Base-by-base conservation (phyloP, 2,888 invertebrate species). In the Archaeoteleia sp. region DNA sequence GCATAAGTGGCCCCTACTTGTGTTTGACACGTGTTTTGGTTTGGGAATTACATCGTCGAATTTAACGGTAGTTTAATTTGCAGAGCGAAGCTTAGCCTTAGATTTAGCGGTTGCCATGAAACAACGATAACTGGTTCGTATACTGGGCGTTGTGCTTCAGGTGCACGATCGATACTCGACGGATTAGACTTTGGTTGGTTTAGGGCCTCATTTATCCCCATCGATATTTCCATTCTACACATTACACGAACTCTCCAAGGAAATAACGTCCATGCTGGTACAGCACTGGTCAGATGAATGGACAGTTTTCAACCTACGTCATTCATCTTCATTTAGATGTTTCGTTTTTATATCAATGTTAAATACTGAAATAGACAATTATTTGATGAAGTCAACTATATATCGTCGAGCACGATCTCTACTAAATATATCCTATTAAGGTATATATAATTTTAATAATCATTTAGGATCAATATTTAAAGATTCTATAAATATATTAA, bases 61-160 rank as follows among this genome's bases (percentile, higher is more conserved):
- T 62, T 54, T 42, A 54, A 10, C 12, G 54, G 42, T 54, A 40
- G 62, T 62, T 54, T 48, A 54, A 62, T 48, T 10, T 42, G 42
- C 23, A 34, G 20, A 34, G 46, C n/a, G 13, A 62, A 62, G 48
- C 42, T 54, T 48, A 20, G 30, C 35, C 51, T 51, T 37, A 45
- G 46, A 54, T 42, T 46, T 23, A 29, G 5, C 5, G 35, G 48
- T 32, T 43, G 27, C 27, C 34, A 46, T 54, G 42, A 48, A 48
- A 54, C 40, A 42, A 48, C 34, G 42, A 62, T 62, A 48, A 62
- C 54, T 48, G 62, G 62, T 48, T 62, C 48, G 54, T 35, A 62
- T 48, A 35, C 54, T 54, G 35, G 48, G 35, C 48, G 53, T 46
- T 42, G 48, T 12, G 35, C 42, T 54, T 46, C 42, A 42, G 29